These are phyloP conservation scores for Sialis fuliginosa DNA, from an alignment of 2,888 invertebrate genomes.

Conservation along the genomic window DNA sequence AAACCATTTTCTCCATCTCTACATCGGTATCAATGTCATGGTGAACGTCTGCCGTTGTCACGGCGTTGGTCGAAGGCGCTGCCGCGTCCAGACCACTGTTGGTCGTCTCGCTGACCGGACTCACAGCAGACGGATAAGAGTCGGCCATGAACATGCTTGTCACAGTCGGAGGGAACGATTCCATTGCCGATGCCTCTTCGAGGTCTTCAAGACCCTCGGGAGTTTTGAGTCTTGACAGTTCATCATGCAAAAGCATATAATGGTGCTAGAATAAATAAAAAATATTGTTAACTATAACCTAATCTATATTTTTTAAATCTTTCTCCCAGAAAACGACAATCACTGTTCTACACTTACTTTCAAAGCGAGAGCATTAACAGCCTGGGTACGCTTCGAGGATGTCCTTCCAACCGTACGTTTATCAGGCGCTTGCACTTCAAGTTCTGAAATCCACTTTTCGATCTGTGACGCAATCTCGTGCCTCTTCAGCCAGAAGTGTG, in stretches of 20 bases:
- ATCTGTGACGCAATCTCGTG: slow-evolving; percentile 79
- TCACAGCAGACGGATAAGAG: slow-evolving; percentile 7
- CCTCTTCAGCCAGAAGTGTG: slow-evolving; percentile 88
- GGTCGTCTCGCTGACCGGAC: slow-evolving; percentile 14
- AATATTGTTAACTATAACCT: no score
- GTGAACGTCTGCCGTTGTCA: slow-evolving; percentile 13
- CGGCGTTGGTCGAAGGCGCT: slow-evolving; percentile 11
- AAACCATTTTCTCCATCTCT: slow-evolving; percentile 63
- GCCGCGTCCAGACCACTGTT: slow-evolving; percentile 15
- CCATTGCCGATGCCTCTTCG: slow-evolving; percentile 31
- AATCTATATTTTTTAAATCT: background rate
- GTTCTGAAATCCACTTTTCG: slow-evolving; percentile 77
- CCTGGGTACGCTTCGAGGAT: slow-evolving; percentile 21
- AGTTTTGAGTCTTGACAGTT: slow-evolving; percentile 64
- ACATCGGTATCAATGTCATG: slow-evolving; percentile 43
- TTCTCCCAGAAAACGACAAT: no score
- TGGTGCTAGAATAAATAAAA: slow-evolving; percentile 40
- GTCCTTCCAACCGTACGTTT: slow-evolving; percentile 63
- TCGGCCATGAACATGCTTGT: slow-evolving; percentile 7
- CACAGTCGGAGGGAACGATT: slow-evolving; percentile 10
- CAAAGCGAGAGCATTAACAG: slow-evolving; percentile 48
- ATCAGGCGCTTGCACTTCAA: slow-evolving; percentile 60
- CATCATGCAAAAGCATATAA: slow-evolving; percentile 69
- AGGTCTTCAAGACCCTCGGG: slow-evolving; percentile 59
- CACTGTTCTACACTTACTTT: slow-evolving; percentile 30